Evolutionary conservation across 2,113 vertebrate genomes (phyloP).

Genomic region (Notothenia coriiceps): DNA sequence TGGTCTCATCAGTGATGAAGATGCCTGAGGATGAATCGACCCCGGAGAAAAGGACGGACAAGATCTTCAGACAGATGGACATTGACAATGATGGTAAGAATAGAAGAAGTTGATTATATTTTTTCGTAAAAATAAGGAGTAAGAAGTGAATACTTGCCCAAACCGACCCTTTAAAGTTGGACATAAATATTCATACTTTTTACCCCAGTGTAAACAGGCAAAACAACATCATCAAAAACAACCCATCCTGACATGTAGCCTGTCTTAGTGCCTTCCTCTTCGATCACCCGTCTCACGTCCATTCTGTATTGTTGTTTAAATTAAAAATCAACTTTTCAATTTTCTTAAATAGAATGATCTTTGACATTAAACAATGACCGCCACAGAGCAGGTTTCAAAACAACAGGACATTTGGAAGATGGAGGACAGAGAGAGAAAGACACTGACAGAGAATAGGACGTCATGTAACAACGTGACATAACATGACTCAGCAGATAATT

Average conservation of each 20-base stretch:
- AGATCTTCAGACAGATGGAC: slow-evolving; percentile 99
- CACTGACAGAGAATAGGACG: not conserved
- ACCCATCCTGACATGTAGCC: no score
- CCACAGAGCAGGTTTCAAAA: not conserved
- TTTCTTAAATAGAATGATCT: not conserved
- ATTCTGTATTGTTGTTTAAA: no score
- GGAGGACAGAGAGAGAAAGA: not conserved
- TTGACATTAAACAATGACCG: not conserved
- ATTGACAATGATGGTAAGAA: slow-evolving; percentile 95
- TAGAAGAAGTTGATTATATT: no score
- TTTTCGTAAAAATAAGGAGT: no score
- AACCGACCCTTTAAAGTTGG: no score
- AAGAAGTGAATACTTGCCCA: no score
- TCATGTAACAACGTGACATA: slow-evolving; percentile 4
- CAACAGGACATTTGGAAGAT: not conserved
- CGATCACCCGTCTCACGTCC: no score
- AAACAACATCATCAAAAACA: no score
- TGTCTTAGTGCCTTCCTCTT: no score
- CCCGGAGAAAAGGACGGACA: slow-evolving; percentile 97
- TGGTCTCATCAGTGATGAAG: slow-evolving; percentile 99
- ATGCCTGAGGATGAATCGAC: slow-evolving; percentile 99
- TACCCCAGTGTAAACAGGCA: no score
- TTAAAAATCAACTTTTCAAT: no score
- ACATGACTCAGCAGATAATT: slow-evolving; percentile 28
- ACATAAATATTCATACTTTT: no score